Conservation (phyloP, 2,797 vertebrate genomes). For the Phoxinus dragarum region DNA sequence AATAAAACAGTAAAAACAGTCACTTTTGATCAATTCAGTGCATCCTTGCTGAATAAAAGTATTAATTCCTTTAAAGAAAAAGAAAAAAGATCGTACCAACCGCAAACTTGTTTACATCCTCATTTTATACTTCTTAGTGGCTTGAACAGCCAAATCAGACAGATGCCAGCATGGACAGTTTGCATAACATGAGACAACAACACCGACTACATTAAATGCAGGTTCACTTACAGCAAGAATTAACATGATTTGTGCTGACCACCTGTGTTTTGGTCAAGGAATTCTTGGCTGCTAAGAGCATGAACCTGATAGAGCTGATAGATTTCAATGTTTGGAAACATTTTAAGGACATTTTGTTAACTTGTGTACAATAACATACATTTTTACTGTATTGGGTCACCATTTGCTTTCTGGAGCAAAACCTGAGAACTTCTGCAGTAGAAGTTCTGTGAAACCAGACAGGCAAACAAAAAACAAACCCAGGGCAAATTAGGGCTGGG, state of each 20-base stretch:
- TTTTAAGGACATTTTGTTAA: conserved; percentile 7
- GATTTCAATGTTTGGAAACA: neutral
- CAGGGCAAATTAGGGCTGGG: neutral
- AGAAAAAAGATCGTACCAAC: neutral
- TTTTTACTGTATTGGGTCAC: neutral
- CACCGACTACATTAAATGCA: neutral
- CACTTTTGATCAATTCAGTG: neutral
- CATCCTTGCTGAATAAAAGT: neutral
- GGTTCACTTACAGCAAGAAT: neutral
- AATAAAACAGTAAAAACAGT: neutral
- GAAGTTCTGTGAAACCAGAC: conserved; percentile 5
- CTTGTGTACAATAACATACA: neutral
- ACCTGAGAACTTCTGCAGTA: neutral
- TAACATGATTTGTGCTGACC: neutral
- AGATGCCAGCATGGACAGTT: neutral
- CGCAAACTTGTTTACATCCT: neutral
- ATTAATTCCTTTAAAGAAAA: neutral
- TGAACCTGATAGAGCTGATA: neutral
- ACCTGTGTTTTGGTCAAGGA: too few relatives aligned
- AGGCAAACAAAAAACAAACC: conserved; percentile 11
- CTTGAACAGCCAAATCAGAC: neutral
- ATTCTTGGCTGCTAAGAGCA: neutral
- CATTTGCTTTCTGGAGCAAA: neutral
- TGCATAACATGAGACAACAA: neutral
- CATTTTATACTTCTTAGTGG: neutral